Percentiles rank a stretch among this genome's conserved stretches.
These are phyloP conservation scores for Drosophila quinaria DNA, from an alignment of 2,888 invertebrate species.

Conservation along the genomic window DNA sequence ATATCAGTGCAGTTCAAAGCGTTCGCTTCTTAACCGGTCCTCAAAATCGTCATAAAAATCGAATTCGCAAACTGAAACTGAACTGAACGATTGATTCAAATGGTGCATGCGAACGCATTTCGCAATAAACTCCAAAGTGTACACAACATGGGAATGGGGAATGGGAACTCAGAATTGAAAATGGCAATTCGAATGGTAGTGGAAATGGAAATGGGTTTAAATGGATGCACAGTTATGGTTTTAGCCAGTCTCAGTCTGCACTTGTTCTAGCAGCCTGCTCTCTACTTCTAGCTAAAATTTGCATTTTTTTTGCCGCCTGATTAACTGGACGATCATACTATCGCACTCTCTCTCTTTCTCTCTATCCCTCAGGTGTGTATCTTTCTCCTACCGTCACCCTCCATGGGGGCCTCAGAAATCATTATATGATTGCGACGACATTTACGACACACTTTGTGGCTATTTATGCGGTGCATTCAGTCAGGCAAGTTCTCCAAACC, in stretches of 20 bases:
- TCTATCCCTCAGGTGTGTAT: neutral
- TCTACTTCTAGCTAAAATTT: constrained; percentile 44
- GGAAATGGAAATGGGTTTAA: constrained; percentile 33
- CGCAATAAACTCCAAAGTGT: constrained; percentile 74
- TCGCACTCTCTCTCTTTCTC: neutral
- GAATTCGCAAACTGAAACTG: constrained; percentile 30
- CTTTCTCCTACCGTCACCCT: neutral
- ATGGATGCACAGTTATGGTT: constrained; percentile 52
- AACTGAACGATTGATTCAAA: constrained; percentile 74
- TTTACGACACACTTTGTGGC: constrained; percentile 82
- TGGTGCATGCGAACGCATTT: constrained; percentile 78
- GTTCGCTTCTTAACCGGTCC: constrained; percentile 61
- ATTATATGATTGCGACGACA: constrained; percentile 78
- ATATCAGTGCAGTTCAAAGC: constrained; percentile 64
- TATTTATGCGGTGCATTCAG: constrained; percentile 79
- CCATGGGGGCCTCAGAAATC: constrained; percentile 36
- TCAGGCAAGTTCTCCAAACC: constrained; percentile 29
- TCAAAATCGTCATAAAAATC: constrained; percentile 53
- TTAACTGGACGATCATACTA: constrained; percentile 54
- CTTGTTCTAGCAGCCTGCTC: constrained; percentile 73
- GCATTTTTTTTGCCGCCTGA: constrained; percentile 67
- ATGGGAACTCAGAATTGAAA: constrained; percentile 19
- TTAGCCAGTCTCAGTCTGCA: constrained; percentile 46
- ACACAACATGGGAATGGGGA: constrained; percentile 50
- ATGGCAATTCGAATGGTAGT: constrained; percentile 26